Evolutionary conservation across 2,113 vertebrate genomes (phyloP), one percentile per base, ranked within the genome.

Genomic region (Perccottus glenii): DNA sequence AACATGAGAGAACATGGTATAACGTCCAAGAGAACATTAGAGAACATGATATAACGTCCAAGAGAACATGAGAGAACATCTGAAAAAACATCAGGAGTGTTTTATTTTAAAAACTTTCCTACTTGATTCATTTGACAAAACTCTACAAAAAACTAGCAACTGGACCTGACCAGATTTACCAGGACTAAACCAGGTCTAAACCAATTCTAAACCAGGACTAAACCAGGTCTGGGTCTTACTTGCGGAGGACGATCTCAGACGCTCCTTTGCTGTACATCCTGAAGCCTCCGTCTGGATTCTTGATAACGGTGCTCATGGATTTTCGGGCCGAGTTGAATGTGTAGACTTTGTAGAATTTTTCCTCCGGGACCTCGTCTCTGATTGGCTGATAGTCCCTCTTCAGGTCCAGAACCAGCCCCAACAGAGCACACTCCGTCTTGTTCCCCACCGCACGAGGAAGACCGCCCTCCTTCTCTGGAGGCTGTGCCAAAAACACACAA

Each of bases 231-330:
- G 9, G 12, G 2, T 2, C 93, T 92, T 93, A 99, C 98, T 97
- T 99, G 85, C 96, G 95, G 55, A 99, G 87, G 68, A 99, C 66
- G 78, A 99, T 99, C 91, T 99, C 98, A 0, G 98, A 98, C 1
- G 98, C 97, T 0, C 97, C 98, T 74, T 99, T 99, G 94, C 97
- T 99, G 94, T 96, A 98, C 96, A 99, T 96, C 79, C 95, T 94
- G 90, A 92, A 99, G 60, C 94, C 85, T 0, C 94, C 94, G 0
- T 81, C 80, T 0, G 92, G 15, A 3, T 85, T 96, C 86, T 89
- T 88, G n/a, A 99, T 85, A 64, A 99, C 95, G 0, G 97, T 99
- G 90, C 96, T 99, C 97, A 99, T 99, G 84, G 96, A 98, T 64
- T 99, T 99, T 81, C 98, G 94, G 44, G 93, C 93, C 0, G 98